phyloP scores from a whole-genome alignment of 2,888 invertebrate genomes.

The Rhorus exstirpatorius region DNA sequence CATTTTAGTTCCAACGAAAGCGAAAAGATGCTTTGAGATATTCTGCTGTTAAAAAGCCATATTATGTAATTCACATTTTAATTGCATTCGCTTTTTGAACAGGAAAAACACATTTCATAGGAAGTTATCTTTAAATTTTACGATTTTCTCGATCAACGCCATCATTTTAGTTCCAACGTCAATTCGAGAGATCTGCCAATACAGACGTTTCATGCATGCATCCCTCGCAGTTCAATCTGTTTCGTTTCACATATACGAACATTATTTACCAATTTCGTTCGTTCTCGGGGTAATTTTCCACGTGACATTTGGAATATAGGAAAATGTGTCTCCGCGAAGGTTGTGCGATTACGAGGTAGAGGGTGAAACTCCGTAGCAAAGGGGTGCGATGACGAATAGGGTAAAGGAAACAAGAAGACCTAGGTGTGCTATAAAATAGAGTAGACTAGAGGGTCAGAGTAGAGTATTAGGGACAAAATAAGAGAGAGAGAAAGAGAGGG shows the following conservation, averaged over 20 bases:
- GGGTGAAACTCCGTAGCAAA: constrained; percentile 45
- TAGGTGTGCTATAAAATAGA: constrained; percentile 67
- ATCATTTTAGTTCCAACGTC: not conserved
- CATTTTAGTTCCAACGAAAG: too few species aligned
- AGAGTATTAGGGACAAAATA: constrained; percentile 37
- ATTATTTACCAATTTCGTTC: constrained; percentile 30
- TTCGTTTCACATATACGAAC: constrained; percentile 6
- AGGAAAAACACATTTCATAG: not conserved
- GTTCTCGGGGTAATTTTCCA: constrained; percentile 26
- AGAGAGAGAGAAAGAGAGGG: constrained; percentile 11
- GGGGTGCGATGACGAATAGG: constrained; percentile 53
- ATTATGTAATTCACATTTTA: too few species aligned
- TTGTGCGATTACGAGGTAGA: constrained; percentile 14
- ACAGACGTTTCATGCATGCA: constrained; percentile 19
- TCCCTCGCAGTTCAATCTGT: constrained; percentile 9
- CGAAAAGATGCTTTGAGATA: too few species aligned
- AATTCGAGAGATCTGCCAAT: not conserved
- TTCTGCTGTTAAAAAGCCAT: too few species aligned
- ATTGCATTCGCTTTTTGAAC: too few species aligned
- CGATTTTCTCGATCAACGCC: not conserved
- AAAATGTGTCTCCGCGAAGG: constrained; percentile 37
- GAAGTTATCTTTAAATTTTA: not conserved
- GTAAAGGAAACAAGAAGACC: constrained; percentile 33
- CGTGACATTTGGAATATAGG: constrained; percentile 30
- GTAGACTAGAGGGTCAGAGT: constrained; percentile 50